phyloP scores from a whole-genome alignment of 2,797 vertebrate species.

The Phoxinus dragarum region DNA sequence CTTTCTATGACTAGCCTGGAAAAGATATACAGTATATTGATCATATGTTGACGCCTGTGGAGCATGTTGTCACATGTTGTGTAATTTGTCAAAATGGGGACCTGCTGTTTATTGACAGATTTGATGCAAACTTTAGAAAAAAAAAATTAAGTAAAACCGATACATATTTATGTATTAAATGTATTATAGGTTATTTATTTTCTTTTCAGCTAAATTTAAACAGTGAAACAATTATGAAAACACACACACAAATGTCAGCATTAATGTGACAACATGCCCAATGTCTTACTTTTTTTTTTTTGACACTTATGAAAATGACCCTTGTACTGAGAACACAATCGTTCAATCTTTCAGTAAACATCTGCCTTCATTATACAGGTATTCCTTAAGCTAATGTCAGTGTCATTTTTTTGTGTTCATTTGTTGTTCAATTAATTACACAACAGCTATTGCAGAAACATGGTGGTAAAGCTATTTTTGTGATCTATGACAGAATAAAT shows the following conservation, averaged over 20 bases:
- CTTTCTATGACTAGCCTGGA: not conserved
- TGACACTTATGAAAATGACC: not conserved
- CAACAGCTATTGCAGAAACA: not conserved
- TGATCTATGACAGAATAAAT: not conserved
- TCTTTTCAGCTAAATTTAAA: not conserved
- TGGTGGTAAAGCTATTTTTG: not conserved
- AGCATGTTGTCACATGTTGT: not conserved
- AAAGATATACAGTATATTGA: not conserved
- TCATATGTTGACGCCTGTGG: not conserved
- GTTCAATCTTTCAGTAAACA: not conserved
- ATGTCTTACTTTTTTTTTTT: not conserved
- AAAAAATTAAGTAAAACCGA: not conserved
- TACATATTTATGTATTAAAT: not conserved
- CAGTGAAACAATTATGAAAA: not conserved
- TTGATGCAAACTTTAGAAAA: not conserved
- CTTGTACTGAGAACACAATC: not conserved
- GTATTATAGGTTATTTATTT: not conserved
- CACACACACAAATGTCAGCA: not conserved
- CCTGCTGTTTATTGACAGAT: not conserved
- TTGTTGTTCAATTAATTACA: not conserved
- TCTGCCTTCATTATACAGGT: not conserved
- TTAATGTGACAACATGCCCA: not conserved
- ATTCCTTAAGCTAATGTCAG: not conserved
- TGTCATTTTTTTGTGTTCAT: not conserved
- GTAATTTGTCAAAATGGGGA: not conserved